Evolutionary conservation across 2,888 invertebrate species (phyloP).

Genomic region (Drosophila setosimentum): DNA sequence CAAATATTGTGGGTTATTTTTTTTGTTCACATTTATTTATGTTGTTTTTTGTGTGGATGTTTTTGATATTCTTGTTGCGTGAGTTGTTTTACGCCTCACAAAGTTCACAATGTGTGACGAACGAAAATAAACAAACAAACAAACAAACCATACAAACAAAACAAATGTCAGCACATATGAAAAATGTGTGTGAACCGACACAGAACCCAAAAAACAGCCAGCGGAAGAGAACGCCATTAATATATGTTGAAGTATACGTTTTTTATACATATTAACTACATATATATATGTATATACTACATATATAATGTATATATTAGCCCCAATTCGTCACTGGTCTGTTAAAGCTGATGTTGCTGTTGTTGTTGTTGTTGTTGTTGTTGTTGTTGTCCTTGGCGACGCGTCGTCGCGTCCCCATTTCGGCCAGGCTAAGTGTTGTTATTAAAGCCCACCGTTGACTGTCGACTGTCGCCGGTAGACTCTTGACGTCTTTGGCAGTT

Average conservation of each 20-base stretch:
- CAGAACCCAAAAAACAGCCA: constrained; percentile 8
- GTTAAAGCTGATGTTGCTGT: constrained; percentile 49
- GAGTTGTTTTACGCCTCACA: constrained; percentile 65
- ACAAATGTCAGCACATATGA: constrained; percentile 56
- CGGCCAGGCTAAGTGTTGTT: constrained; percentile 59
- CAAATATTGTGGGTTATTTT: background rate
- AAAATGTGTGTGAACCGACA: constrained; percentile 34
- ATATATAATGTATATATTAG: constrained; percentile 62
- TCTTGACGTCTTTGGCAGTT: constrained; percentile 45
- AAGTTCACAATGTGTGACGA: constrained; percentile 33
- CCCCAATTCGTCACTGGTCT: constrained; percentile 70
- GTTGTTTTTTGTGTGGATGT: constrained; percentile 2
- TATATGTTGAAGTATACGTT: constrained; percentile 36
- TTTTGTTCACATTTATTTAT: constrained; percentile 9
- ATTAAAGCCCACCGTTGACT: constrained; percentile 61
- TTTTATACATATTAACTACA: constrained; percentile 18
- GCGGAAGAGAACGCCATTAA: constrained; percentile 44
- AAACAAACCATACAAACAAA: constrained; percentile 53
- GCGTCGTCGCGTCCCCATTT: constrained; percentile 36
- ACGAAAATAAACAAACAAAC: constrained; percentile 53
- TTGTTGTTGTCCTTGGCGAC: constrained; percentile 9
- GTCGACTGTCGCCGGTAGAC: constrained; percentile 38
- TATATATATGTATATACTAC: constrained; percentile 16
- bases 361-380: constrained; percentile 24
- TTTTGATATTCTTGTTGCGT: constrained; percentile 19